Evolutionary conservation across 1,140 invertebrate genomes (phyloP), one percentile per base, ranked within the genome.

Genomic region (Temnothorax curvispinosus): DNA sequence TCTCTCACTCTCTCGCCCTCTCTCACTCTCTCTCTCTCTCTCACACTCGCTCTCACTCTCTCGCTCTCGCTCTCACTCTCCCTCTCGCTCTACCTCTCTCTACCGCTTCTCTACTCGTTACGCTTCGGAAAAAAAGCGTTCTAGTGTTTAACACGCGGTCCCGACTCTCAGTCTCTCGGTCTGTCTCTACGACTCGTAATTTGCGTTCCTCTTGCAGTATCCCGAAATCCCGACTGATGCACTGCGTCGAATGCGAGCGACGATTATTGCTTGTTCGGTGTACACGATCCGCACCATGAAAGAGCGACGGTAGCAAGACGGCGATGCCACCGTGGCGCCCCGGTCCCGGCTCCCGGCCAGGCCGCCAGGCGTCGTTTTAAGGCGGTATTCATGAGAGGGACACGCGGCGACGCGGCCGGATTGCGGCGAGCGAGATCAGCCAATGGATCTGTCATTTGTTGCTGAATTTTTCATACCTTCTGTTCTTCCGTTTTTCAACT

Each of bases 211-310:
- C 87, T 89, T 86, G 78, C 87, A 86, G 91, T 87, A 88, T 86
- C 62, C 75, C 72, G 80, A 77, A 65, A 85, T 89, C 78, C 75
- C 86, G 92, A 94, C 89, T 92, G 93, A 94, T 92, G 92, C 92
- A 94, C 94, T 93, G 93, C 93, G 93, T 93, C 92, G 93, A 93
- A 93, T 93, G 92, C 93, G 86, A 85, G 80, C 88, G 88, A 92
- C 92, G 89, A 92, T 92, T 94, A 89, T 91, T 92, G 87, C 90
- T 91, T 89, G 81, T 85, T 91, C 65, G 85, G 91, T 89, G 77
- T 89, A 89, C 87, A 86, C 89, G 92, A 91, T 85, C 58, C 88
- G 87, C 89, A 87, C 88, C 89, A 91, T 88, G 86, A 93, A 93
- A 75, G 87, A 87, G 69, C 77, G 81, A 90, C 60, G 87, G 74